Conservation (phyloP, 2,113 vertebrate genomes). For the Piprites chloris region DNA sequence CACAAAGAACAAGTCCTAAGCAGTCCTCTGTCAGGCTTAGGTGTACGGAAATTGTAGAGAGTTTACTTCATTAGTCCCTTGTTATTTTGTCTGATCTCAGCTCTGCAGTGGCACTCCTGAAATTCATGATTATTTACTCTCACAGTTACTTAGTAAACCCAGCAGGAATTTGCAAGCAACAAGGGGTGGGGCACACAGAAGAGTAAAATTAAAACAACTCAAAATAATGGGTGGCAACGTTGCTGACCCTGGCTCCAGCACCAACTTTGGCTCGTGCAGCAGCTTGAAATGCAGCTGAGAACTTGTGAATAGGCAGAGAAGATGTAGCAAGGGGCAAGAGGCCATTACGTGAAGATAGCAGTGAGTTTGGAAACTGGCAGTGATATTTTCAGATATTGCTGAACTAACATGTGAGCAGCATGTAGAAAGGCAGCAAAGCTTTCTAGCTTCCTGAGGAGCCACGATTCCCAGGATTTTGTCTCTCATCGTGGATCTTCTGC, state of each 20-base stretch:
- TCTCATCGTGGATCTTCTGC: not conserved
- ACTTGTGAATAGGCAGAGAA: not conserved
- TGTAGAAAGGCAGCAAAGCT: not conserved
- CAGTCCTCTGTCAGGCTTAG: not conserved
- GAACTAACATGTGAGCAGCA: not conserved
- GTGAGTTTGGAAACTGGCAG: not conserved
- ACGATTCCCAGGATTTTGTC: not conserved
- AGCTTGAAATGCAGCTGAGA: not conserved
- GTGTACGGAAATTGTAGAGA: not conserved
- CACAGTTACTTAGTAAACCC: not conserved
- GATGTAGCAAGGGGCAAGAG: not conserved
- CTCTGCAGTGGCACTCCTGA: not conserved
- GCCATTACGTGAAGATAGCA: not conserved
- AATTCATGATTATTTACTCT: not conserved
- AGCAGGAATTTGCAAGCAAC: not conserved
- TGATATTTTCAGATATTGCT: not conserved
- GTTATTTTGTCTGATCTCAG: not conserved
- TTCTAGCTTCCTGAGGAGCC: not conserved
- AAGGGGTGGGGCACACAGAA: rapidly evolving
- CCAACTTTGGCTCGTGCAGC: not conserved
- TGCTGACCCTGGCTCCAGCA: not conserved
- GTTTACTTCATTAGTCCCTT: not conserved
- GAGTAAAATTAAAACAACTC: not conserved
- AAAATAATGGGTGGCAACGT: not conserved
- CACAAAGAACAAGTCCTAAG: not conserved